Conservation (phyloP, 2,888 invertebrate genomes). For the Acrobasis suavella region DNA sequence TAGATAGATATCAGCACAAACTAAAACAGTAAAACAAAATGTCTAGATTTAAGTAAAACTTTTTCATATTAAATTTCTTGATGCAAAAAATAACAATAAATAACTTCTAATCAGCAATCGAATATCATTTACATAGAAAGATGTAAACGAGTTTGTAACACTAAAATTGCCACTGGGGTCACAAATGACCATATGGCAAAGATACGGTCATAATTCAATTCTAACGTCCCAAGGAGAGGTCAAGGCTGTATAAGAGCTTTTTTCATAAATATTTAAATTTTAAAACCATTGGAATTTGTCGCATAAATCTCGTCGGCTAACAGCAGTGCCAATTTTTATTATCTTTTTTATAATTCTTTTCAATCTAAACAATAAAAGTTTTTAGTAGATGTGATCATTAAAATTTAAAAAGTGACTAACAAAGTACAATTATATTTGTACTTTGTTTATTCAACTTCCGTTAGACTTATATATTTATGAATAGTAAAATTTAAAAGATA, state of each 20-base stretch:
- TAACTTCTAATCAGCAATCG: conserved; percentile 9
- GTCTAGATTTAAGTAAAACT: not conserved
- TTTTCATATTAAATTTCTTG: not conserved
- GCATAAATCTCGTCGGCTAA: conserved; percentile 17
- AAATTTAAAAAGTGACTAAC: too few relatives aligned
- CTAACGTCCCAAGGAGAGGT: conserved; percentile 28
- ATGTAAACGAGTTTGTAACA: conserved; percentile 8
- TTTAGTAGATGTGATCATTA: too few relatives aligned
- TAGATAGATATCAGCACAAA: not conserved
- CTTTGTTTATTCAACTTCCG: too few relatives aligned
- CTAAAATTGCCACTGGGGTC: conserved; percentile 16
- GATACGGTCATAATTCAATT: conserved; percentile 20
- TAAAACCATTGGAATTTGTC: conserved; percentile 16
- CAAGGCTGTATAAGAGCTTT: conserved; percentile 26
- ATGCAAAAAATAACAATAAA: conserved; percentile 6
- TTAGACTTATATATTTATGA: too few relatives aligned
- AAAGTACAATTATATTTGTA: too few relatives aligned
- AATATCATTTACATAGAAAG: conserved; percentile 14
- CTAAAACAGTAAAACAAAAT: not conserved
- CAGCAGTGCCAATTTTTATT: conserved; percentile 14
- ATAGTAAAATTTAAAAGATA: too few relatives aligned
- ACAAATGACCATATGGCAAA: conserved; percentile 19
- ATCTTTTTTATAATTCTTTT: not conserved
- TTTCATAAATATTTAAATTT: conserved; percentile 26
- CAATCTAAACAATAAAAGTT: too few relatives aligned